Evolutionary conservation across 1,140 invertebrate genomes (phyloP).

Genomic region (Holotrichia oblita): DNA sequence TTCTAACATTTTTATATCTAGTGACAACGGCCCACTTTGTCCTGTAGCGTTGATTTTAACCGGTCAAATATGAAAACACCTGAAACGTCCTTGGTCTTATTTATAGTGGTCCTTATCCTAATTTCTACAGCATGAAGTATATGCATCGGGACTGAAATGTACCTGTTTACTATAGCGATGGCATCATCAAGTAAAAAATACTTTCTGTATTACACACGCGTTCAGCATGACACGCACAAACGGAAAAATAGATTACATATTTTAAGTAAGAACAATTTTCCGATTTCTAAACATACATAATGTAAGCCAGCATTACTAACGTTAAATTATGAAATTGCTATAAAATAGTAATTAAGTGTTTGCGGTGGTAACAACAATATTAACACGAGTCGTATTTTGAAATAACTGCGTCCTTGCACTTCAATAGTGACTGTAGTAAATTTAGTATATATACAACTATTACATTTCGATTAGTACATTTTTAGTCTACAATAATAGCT

Average conservation of each 20-base stretch:
- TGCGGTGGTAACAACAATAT: too few species aligned
- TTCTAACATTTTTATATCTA: too few species aligned
- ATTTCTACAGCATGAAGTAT: constrained; percentile 25
- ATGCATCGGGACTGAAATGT: constrained; percentile 17
- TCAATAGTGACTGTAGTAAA: too few species aligned
- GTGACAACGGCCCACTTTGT: not conserved
- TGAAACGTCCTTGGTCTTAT: constrained; percentile 41
- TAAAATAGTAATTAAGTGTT: too few species aligned
- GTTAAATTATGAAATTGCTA: too few species aligned
- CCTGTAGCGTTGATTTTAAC: not conserved
- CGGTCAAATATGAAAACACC: constrained; percentile 41
- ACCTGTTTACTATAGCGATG: constrained; percentile 25
- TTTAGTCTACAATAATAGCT: too few species aligned
- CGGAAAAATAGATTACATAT: constrained; percentile 24
- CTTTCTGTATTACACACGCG: not conserved
- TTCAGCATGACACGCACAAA: not conserved
- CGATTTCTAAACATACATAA: not conserved
- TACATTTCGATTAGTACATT: too few species aligned
- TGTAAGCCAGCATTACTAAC: too few species aligned
- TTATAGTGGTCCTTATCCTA: constrained; percentile 44
- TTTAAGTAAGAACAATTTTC: not conserved
- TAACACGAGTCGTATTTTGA: too few species aligned
- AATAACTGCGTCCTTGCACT: too few species aligned
- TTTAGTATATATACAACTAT: too few species aligned
- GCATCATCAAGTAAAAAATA: constrained; percentile 23